These are phyloP conservation scores for Heliocidaris tuberculata DNA, from an alignment of 35 echinoderm and acorn worm genomes.

Conservation along the genomic window DNA sequence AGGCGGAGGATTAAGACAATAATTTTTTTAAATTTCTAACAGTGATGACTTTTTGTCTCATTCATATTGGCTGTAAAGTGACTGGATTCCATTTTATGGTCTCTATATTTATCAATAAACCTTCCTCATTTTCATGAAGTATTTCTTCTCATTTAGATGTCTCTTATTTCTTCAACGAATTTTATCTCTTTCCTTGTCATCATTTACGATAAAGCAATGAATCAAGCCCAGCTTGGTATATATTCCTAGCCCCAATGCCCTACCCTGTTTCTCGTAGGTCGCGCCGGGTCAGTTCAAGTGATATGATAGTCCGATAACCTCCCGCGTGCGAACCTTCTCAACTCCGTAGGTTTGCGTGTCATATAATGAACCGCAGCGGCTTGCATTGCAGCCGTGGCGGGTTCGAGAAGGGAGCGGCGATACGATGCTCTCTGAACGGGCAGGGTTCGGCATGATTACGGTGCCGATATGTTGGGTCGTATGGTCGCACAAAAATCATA, in stretches of 20 bases:
- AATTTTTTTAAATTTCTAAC: too few relatives aligned
- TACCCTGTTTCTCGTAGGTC: constrained; percentile 21
- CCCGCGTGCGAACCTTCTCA: background rate
- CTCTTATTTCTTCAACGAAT: background rate
- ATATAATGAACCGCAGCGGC: background rate
- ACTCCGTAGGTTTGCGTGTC: background rate
- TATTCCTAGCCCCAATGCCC: background rate
- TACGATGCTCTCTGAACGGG: background rate
- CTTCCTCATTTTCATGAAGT: background rate
- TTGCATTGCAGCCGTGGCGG: background rate
- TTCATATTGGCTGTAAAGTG: background rate
- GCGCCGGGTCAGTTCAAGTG: background rate
- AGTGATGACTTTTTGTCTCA: background rate
- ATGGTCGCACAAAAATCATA: background rate
- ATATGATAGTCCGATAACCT: constrained; percentile 32
- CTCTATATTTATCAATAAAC: background rate
- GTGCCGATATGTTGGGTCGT: background rate
- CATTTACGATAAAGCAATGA: background rate
- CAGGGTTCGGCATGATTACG: background rate
- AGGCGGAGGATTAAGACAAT: too few relatives aligned
- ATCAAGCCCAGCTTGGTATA: background rate
- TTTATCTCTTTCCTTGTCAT: constrained; percentile 6
- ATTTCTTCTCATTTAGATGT: background rate
- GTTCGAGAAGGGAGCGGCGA: background rate
- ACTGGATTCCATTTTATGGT: background rate